Evolutionary conservation across 2,113 vertebrate genomes (phyloP).

Genomic region (Malurus melanocephalus): DNA sequence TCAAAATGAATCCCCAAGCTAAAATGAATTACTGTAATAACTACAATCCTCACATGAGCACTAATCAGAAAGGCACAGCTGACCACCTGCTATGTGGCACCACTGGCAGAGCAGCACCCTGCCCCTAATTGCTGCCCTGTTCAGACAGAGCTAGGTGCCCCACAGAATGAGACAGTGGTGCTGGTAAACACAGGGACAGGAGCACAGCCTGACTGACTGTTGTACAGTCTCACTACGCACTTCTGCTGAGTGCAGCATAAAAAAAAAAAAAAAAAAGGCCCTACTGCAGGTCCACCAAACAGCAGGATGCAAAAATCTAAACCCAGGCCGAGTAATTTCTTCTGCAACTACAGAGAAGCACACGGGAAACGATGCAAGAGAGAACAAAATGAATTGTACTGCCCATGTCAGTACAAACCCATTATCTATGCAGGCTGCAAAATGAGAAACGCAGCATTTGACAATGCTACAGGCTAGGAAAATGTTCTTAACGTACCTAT

Average conservation of each 20-base stretch:
- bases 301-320: slow-evolving; percentile 56
- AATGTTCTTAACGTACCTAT: slow-evolving; percentile 1
- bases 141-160: background rate
- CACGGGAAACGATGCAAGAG: background rate
- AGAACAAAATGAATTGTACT: background rate
- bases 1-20: slow-evolving; percentile 73
- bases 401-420: background rate
- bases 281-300: slow-evolving; percentile 59
- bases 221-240: slow-evolving; percentile 24
- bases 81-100: slow-evolving; percentile 69
- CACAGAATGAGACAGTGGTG: background rate
- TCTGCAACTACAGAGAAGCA: slow-evolving; percentile 42
- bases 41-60: slow-evolving; percentile 43
- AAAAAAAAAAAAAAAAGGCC: background rate
- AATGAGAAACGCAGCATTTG: slow-evolving; percentile 7
- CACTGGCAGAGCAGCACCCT: slow-evolving; percentile 10
- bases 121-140: background rate
- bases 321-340: slow-evolving; percentile 20
- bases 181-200: background rate
- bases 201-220: background rate
- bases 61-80: slow-evolving; percentile 46
- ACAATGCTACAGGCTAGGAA: slow-evolving; percentile 54
- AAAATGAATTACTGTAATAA: slow-evolving; percentile 71
- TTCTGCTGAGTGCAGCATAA: slow-evolving; percentile 58
- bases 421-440: background rate